Evolutionary conservation across 2,797 vertebrate species (phyloP), one percentile per base, ranked within the genome.

Genomic region (Sebastes oblongus): DNA sequence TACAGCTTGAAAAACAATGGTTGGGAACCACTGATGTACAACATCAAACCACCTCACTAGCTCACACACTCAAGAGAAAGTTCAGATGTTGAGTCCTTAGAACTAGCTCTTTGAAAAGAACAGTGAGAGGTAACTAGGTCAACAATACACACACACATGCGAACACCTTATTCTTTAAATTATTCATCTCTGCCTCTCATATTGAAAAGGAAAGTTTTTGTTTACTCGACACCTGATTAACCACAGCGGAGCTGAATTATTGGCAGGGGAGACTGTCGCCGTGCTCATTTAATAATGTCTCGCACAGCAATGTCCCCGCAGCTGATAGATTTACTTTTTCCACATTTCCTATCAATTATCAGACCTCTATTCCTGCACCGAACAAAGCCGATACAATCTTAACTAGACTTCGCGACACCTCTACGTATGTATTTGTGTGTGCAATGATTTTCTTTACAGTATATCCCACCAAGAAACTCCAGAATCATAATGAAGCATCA

Each of bases 141-240:
- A 86, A 79, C 70, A 68, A 77, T 73, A 66, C 67, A 54, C 68
- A 64, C 72, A 66, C 72, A 66, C 78, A 72, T 22, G 46, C 59
- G 67, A 82, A 87, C 78, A 89, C 82, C 71, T 90, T 25, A 12
- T 14, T 11, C 8, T 22, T 74, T 93, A 88, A 91, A 92, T 92
- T 84, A 91, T 92, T 91, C 84, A 92, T 86, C 20, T 14, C 22
- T 10, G 61, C 54, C 54, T 82, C 83, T 84, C 59, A 42, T 71
- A 65, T 89, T 87, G 81, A 78, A 90, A 90, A 82, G 70, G 50
- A 62, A 90, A 73, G 59, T 82, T 92, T 83, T 81, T 87, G 89
- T 92, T 91, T 88, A 80, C 78, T 80, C 36, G 9, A 77, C 80
- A 82, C 72, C 87, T 90, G 88, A 93, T 93, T 91, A 94, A 66